These are phyloP conservation scores for Glyptemys insculpta DNA, from an alignment of 2,797 vertebrate species.

Conservation along the genomic window DNA sequence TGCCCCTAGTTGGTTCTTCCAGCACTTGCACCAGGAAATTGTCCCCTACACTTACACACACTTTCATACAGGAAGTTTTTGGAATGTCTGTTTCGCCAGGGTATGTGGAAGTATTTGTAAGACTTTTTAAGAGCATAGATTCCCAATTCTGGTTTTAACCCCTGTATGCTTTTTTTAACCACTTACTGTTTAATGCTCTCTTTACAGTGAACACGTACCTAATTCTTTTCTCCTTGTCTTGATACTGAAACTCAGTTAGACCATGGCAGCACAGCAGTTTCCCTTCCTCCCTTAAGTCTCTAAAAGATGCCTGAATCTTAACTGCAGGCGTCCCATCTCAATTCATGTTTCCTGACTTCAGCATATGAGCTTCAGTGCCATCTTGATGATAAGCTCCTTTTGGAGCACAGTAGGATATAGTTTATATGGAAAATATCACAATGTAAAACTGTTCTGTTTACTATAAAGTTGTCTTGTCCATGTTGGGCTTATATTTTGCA, in stretches of 20 bases:
- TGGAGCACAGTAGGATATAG: neutral
- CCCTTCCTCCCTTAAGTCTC: neutral
- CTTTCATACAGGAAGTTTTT: too few species aligned
- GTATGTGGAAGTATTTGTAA: neutral
- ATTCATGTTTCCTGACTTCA: neutral
- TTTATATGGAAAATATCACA: neutral
- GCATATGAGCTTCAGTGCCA: neutral
- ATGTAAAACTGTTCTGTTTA: neutral
- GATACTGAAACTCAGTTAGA: neutral
- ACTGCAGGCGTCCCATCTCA: neutral
- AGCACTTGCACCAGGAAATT: too few species aligned
- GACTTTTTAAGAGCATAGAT: neutral
- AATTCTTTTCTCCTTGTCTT: neutral
- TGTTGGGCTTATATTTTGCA: accelerated
- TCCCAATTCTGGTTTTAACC: neutral
- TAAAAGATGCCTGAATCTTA: neutral
- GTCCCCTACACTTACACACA: too few species aligned
- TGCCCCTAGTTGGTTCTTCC: too few species aligned
- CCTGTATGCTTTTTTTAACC: neutral
- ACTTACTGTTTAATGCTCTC: neutral
- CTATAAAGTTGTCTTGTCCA: neutral
- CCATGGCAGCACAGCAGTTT: neutral
- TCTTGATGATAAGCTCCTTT: neutral
- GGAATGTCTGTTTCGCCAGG: neutral
- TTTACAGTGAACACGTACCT: too few species aligned